Percentiles rank a stretch among this genome's conserved stretches.
Conservation (phyloP, 2,888 invertebrate genomes). For the Nysson spinosus region DNA sequence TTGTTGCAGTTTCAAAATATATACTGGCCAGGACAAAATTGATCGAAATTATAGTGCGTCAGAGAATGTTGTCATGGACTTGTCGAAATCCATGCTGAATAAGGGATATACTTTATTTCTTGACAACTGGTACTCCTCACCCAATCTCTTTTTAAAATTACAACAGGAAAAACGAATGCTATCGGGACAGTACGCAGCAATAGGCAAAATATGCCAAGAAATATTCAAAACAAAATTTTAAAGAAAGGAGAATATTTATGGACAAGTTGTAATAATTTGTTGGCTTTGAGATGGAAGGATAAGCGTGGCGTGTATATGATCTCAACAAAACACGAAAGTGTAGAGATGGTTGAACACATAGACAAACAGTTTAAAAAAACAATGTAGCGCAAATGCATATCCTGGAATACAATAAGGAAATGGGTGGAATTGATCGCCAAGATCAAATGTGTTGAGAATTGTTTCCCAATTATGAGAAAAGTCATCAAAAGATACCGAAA, state of each 20-base stretch:
- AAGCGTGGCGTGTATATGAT: constrained; percentile 4
- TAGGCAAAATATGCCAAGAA: constrained; percentile 39
- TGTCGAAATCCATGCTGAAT: too few species aligned
- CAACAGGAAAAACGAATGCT: constrained; percentile 29
- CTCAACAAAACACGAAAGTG: too few species aligned
- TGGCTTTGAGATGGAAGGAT: constrained; percentile 22
- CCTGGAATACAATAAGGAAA: too few species aligned
- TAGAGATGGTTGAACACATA: too few species aligned
- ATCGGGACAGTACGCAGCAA: constrained; percentile 30
- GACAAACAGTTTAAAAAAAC: neutral
- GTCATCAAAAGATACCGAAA: constrained; percentile 49
- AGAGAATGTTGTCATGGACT: too few species aligned
- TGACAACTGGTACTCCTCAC: constrained; percentile 34
- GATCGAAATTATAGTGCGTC: too few species aligned
- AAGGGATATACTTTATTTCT: too few species aligned
- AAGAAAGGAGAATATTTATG: constrained; percentile 2
- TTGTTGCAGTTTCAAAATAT: too few species aligned
- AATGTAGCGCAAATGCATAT: neutral
- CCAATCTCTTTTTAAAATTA: constrained; percentile 31
- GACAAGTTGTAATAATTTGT: constrained; percentile 2
- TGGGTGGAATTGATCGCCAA: too few species aligned
- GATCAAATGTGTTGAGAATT: constrained; percentile 18
- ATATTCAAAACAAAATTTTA: constrained; percentile 8
- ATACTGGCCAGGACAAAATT: too few species aligned
- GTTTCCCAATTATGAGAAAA: constrained; percentile 50